Evolutionary conservation across 2,113 vertebrate genomes (phyloP).

Genomic region (Trachemys scripta): DNA sequence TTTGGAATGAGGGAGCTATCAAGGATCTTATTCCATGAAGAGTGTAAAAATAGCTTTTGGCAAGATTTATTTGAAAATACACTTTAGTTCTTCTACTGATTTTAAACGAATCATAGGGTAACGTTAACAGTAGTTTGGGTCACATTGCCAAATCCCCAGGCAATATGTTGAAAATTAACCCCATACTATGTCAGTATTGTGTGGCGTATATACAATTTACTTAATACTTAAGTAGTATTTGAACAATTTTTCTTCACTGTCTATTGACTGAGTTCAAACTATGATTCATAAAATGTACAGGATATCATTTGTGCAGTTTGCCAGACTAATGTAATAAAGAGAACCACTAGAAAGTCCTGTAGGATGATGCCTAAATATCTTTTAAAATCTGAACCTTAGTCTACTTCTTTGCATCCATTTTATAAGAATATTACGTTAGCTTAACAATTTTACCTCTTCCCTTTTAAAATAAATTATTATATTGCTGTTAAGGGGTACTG

Average conservation of each 20-base stretch:
- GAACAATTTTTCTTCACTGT: neutral
- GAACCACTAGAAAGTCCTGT: conserved; percentile 31
- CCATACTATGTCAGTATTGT: neutral
- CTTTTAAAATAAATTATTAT: neutral
- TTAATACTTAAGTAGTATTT: neutral
- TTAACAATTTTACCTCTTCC: rapidly evolving
- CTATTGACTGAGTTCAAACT: neutral
- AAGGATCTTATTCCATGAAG: neutral
- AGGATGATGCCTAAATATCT: conserved; percentile 52
- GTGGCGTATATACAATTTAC: neutral
- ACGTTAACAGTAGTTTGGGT: neutral
- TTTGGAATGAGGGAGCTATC: neutral
- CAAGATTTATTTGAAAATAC: neutral
- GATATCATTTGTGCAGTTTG: neutral
- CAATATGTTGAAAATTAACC: neutral
- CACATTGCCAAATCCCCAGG: neutral
- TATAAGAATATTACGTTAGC: neutral
- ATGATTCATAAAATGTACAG: neutral
- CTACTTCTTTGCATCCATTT: neutral
- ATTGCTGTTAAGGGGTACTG: neutral
- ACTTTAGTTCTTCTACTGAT: neutral
- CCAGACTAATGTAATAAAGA: conserved; percentile 9
- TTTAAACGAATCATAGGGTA: neutral
- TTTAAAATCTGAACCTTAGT: neutral
- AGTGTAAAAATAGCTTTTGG: neutral